Conservation (phyloP, 2,888 invertebrate genomes). For the Ganaspis brasiliensis region DNA sequence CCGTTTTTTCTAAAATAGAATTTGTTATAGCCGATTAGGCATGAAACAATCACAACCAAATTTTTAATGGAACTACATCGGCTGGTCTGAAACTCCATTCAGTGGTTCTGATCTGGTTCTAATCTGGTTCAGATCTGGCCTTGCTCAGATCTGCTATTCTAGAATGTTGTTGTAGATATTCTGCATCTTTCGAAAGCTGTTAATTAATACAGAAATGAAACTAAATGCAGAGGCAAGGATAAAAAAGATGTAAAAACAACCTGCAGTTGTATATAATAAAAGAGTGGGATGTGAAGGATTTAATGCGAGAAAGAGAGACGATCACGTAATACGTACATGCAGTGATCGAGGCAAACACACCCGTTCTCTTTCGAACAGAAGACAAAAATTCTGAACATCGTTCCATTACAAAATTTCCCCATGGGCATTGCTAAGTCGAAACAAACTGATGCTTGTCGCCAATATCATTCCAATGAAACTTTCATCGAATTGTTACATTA, state of each 20-base stretch:
- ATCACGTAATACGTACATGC: slow-evolving; percentile 20
- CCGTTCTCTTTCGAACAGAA: slow-evolving; percentile 20
- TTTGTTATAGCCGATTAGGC: too few relatives aligned
- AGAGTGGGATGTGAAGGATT: neutral
- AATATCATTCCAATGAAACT: slow-evolving; percentile 49
- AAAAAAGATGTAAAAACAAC: neutral
- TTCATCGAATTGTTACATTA: slow-evolving; percentile 57
- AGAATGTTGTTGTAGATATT: too few relatives aligned
- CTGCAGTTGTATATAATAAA: neutral
- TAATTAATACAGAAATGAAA: too few relatives aligned
- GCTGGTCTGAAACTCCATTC: too few relatives aligned
- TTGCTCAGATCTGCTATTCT: too few relatives aligned
- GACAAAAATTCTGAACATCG: slow-evolving; percentile 40
- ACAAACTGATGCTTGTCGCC: slow-evolving; percentile 21
- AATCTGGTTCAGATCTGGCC: too few relatives aligned
- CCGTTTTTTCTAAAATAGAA: too few relatives aligned
- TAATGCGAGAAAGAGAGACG: slow-evolving; percentile 31
- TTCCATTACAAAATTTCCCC: slow-evolving; percentile 42
- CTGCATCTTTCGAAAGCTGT: too few relatives aligned
- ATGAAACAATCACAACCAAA: too few relatives aligned
- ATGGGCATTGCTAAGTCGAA: slow-evolving; percentile 18
- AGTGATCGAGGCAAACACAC: slow-evolving; percentile 12
- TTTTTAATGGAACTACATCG: too few relatives aligned
- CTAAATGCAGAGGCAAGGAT: too few relatives aligned
- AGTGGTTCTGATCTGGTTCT: too few relatives aligned